Evolutionary conservation across 2,888 invertebrate genomes (phyloP), one percentile per base, ranked within the genome.

Genomic region (Silvanus unidentatus): DNA sequence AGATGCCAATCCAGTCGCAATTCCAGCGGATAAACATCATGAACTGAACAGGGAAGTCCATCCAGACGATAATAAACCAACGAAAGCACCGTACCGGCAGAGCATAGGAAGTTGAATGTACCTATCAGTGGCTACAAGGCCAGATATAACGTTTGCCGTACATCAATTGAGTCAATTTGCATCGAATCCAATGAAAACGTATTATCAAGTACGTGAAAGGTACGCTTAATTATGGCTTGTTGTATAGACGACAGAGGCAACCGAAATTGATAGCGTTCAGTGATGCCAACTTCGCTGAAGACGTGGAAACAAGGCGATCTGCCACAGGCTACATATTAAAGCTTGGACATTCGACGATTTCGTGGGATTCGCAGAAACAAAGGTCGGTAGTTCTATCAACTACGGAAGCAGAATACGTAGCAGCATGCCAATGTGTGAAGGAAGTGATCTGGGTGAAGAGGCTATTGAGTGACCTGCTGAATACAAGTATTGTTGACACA

Each of bases 371-470:
- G 42, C 52, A 55, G 50, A 52, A 48, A 48, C 57, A 56, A 43
- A 16, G 16, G 13, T 44, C 47, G 36, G 59, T 64, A 8, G 54
- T 57, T 0, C 30, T 61, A 11, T 63, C 60, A 2, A 61, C 59
- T 0, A 60, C 58, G 1, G 62, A 64, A 42, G 55, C 64, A 0
- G 62, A 64, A 47, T 63, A 60, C 41, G 54, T 62, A 13, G 54
- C 62, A 4, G 48, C 60, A 15, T 43, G 54, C 6, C 49, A 53
- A 6, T 54, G 55, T 3, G 46, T 50, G 5, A 55, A 56, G 46
- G 58, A 60, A 38, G 42, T 54, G 2, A 40, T 55, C n/a, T 53
- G 57, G 48, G 16, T 57, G 11, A 34, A 47, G 30, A 16, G 44
- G 8, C 27, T 44, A 8, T 13, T 42, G 16, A 28, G 12, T 5